Base-by-base conservation (phyloP, 35 echinoderm and acorn worm species). In the Heliocidaris tuberculata region DNA sequence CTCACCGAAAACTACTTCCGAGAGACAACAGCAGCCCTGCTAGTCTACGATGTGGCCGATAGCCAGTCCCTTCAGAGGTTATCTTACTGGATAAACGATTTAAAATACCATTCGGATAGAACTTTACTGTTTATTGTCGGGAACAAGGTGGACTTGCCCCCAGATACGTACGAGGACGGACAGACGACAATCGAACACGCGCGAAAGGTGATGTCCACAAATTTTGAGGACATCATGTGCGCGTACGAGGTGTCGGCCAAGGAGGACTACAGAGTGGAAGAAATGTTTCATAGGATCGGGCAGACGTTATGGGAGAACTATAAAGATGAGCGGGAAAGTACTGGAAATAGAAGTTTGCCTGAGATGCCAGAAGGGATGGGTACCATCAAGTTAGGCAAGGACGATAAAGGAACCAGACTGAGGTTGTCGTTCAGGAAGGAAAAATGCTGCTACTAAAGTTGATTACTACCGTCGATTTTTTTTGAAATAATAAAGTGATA, bases 1-100 rank as follows among this genome's bases (percentile, higher is more conserved):
- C 94, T 99, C 1, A 99, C 98, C 10, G 98, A 97, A 21, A 97
- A 94, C 49, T 99, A 99, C 88, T 99, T 96, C 32, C 93, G 98
- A 5, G 97, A 97, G 61, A 95, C 98, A 15, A 50, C 96, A 10
- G 98, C 97, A 2, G 96, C 96, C 35, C 59, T 99, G 24, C 90
- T 99, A 35, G 98, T 99, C 30, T 99, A 99, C 54, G 98, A 99
- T 70, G 93, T 97, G 7, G 85, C 97, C 50, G 94, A 97, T 86
- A 59, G 92, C 24, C 61, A 93, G 88, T 97, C 97, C 17, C 88
- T 99, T 10, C 91, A 95, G 29, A 94, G 94, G 15, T 97, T 99
- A 47, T 94, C 96, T 31, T 94, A 96, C 56, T 99, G 98, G 98
- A 70, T 89, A 85, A 93, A 92, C 31, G 94, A 95, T 24, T 87